phyloP scores from a whole-genome alignment of 2,888 invertebrate genomes.

The Cactoblastis cactorum region DNA sequence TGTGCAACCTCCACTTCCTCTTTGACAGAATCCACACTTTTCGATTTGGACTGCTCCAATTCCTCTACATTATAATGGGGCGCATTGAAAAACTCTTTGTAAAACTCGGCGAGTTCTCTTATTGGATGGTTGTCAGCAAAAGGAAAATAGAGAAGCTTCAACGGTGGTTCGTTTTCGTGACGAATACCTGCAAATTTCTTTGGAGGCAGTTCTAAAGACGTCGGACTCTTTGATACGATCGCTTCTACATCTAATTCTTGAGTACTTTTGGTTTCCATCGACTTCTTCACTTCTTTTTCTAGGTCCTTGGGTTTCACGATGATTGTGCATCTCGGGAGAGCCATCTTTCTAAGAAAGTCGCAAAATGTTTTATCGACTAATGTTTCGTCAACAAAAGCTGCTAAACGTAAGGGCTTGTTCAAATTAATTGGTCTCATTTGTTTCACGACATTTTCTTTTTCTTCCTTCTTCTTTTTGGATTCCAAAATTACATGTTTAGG shows the following conservation, averaged over 20 bases:
- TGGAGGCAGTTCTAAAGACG: slow-evolving; percentile 61
- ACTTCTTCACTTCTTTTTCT: slow-evolving; percentile 27
- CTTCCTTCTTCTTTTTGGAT: slow-evolving; percentile 80
- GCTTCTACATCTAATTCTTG: slow-evolving; percentile 54
- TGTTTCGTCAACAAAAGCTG: slow-evolving; percentile 85
- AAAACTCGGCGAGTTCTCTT: slow-evolving; percentile 88
- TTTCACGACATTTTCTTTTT: slow-evolving; percentile 47
- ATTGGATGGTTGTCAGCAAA: slow-evolving; percentile 86
- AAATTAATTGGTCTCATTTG: slow-evolving; percentile 76
- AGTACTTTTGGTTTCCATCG: slow-evolving; percentile 51
- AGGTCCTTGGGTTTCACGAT: slow-evolving; percentile 56
- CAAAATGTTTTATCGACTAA: slow-evolving; percentile 51
- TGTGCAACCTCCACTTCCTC: slow-evolving; percentile 54
- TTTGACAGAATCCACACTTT: slow-evolving; percentile 38
- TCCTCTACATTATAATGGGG: slow-evolving; percentile 65
- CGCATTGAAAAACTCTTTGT: slow-evolving; percentile 89
- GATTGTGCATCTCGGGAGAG: slow-evolving; percentile 54
- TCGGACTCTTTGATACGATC: slow-evolving; percentile 56
- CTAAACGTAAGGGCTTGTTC: slow-evolving; percentile 85
- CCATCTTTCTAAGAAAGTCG: slow-evolving; percentile 58
- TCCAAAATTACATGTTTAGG: slow-evolving; percentile 82
- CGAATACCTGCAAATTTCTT: slow-evolving; percentile 66
- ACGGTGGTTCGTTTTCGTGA: slow-evolving; percentile 81
- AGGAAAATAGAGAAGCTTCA: slow-evolving; percentile 86
- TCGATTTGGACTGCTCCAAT: slow-evolving; percentile 26